Conservation (phyloP, 2,113 vertebrate species). For the Apodemus sylvaticus region DNA sequence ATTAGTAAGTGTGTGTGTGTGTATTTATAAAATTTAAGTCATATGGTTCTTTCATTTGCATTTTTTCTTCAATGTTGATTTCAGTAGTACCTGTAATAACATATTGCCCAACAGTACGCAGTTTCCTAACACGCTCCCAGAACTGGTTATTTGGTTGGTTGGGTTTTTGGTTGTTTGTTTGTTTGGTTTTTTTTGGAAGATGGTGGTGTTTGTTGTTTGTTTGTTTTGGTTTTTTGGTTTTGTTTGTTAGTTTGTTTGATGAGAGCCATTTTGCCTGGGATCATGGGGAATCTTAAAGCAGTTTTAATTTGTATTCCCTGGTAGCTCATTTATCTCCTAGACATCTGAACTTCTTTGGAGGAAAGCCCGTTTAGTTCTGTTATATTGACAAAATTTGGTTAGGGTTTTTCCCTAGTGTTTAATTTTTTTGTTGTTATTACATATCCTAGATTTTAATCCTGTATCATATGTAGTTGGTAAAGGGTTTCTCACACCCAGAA, state of each 20-base stretch:
- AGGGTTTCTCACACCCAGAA: not conserved
- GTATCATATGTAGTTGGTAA: not conserved
- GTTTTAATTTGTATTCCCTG: not conserved
- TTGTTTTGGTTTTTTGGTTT: not conserved
- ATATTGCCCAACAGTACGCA: not conserved
- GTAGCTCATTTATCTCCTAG: too few species aligned
- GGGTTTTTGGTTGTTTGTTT: too few species aligned
- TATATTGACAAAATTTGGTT: not conserved
- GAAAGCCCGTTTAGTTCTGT: not conserved
- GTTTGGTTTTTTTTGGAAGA: too few species aligned
- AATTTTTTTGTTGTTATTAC: not conserved
- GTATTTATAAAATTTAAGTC: too few species aligned
- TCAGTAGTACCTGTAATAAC: not conserved
- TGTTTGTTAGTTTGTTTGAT: not conserved
- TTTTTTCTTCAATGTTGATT: not conserved
- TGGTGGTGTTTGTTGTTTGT: not conserved
- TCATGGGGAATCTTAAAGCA: not conserved
- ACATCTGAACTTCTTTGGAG: not conserved
- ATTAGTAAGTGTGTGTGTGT: too few species aligned
- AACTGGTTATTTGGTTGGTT: not conserved
- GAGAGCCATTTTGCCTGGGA: not conserved
- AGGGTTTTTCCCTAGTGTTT: not conserved
- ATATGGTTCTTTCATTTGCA: not conserved
- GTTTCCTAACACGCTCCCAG: too few species aligned
- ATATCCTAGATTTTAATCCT: not conserved